Evolutionary conservation across 2,113 vertebrate genomes (phyloP).

Genomic region (Gymnogyps californianus): DNA sequence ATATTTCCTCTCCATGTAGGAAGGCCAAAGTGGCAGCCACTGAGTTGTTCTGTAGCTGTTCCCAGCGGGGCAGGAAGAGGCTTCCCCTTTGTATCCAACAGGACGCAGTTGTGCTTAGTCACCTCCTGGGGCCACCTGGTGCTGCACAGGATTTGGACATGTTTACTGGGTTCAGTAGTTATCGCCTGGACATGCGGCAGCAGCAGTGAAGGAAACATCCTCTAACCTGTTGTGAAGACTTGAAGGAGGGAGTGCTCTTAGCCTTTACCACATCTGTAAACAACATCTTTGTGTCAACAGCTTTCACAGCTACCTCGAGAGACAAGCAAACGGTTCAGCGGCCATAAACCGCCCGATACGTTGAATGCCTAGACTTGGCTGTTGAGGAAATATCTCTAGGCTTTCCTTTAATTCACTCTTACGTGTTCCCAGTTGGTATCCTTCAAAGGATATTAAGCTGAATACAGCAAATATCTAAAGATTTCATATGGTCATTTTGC

Average conservation of each 20-base stretch:
- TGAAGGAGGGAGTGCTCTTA: neutral
- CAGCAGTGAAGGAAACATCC: neutral
- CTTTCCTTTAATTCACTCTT: neutral
- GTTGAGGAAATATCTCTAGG: neutral
- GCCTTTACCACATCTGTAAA: neutral
- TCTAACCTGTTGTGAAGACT: neutral
- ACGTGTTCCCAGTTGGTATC: neutral
- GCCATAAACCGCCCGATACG: accelerated
- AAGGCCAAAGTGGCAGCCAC: accelerated
- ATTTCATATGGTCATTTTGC: neutral
- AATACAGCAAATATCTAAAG: neutral
- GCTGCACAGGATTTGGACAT: neutral
- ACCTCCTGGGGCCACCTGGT: neutral
- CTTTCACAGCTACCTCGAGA: neutral
- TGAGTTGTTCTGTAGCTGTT: neutral
- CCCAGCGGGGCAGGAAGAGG: neutral
- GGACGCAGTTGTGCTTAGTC: neutral
- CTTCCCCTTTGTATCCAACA: accelerated
- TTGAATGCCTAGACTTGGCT: neutral
- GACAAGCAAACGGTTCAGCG: accelerated
- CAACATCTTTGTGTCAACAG: neutral
- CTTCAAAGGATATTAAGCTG: neutral
- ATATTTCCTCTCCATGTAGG: neutral
- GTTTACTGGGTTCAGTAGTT: neutral
- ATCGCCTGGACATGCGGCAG: accelerated